A percentile compares a stretch with the other conserved stretches of the same genome.
Conservation (phyloP, 2,113 vertebrate species). For the Baryphthengus martii region DNA sequence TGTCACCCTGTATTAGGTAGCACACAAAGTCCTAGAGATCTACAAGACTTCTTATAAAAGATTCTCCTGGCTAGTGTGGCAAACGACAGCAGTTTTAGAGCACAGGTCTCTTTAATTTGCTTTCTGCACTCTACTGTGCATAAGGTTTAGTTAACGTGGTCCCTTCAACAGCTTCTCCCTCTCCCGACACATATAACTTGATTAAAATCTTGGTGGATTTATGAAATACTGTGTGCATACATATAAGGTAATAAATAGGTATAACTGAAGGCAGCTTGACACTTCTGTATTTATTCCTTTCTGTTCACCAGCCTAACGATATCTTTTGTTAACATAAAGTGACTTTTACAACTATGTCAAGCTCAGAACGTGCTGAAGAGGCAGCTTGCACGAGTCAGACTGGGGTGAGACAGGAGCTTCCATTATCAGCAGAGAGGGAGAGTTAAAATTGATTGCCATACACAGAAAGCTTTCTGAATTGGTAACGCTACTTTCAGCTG, state of each 20-base stretch:
- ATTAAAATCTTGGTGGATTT: slow-evolving; percentile 1
- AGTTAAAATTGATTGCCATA: slow-evolving; percentile 48
- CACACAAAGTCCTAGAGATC: not conserved
- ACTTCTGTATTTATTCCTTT: slow-evolving; percentile 10
- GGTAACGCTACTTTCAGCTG: slow-evolving; percentile 3
- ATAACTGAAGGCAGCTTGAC: not conserved
- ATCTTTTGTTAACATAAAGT: slow-evolving; percentile 17
- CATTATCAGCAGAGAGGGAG: slow-evolving; percentile 41
- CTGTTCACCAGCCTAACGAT: not conserved
- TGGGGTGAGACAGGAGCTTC: slow-evolving; percentile 14
- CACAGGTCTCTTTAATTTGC: not conserved
- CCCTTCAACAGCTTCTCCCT: not conserved
- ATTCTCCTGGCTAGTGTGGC: not conserved
- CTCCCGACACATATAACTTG: not conserved
- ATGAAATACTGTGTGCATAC: not conserved
- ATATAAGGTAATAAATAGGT: not conserved
- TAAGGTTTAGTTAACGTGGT: not conserved
- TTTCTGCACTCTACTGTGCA: not conserved
- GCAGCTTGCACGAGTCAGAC: not conserved
- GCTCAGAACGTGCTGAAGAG: not conserved
- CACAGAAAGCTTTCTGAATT: not conserved
- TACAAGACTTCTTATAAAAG: not conserved
- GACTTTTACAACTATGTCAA: slow-evolving; percentile 26
- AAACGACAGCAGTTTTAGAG: not conserved
- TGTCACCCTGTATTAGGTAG: not conserved